These are phyloP conservation scores for Xiphophorus maculatus DNA, from an alignment of 2,113 vertebrate species.

Conservation along the genomic window DNA sequence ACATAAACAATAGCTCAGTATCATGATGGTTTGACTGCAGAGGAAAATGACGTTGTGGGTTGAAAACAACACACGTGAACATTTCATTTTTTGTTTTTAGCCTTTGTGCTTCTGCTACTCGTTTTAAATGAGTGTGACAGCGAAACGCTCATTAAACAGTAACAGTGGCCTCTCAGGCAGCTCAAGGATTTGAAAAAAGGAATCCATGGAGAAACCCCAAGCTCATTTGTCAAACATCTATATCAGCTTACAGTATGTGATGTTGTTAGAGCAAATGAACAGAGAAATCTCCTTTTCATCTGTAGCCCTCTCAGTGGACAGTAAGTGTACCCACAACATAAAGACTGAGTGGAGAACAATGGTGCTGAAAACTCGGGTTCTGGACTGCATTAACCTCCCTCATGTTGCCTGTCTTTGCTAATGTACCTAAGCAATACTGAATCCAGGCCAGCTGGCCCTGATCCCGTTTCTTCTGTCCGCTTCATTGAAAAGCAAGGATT, in stretches of 20 bases:
- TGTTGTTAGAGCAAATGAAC: constrained; percentile 33
- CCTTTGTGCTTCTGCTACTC: background rate
- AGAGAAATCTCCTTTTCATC: constrained; percentile 13
- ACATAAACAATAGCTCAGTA: no score
- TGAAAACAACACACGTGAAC: background rate
- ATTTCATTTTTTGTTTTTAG: background rate
- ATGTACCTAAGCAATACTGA: constrained; percentile 54
- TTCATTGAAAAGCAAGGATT: constrained; percentile 57
- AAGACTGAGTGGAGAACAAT: constrained; percentile 51
- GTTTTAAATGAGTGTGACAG: background rate
- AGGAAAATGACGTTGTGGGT: background rate
- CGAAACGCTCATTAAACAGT: background rate
- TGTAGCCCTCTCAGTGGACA: constrained; percentile 7
- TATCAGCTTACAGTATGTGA: constrained; percentile 5
- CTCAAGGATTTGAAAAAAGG: background rate
- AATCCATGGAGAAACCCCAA: background rate
- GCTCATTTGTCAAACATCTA: constrained; percentile 29
- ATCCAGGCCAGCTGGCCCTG: constrained; percentile 66
- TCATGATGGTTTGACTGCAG: no score
- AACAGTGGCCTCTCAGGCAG: background rate
- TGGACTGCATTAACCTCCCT: constrained; percentile 52
- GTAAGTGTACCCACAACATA: constrained; percentile 25
- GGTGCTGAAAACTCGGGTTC: constrained; percentile 49
- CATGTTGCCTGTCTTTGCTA: constrained; percentile 34
- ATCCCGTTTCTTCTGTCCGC: constrained; percentile 65